phyloP scores from a whole-genome alignment of 2,797 vertebrate genomes.

The Miichthys miiuy region DNA sequence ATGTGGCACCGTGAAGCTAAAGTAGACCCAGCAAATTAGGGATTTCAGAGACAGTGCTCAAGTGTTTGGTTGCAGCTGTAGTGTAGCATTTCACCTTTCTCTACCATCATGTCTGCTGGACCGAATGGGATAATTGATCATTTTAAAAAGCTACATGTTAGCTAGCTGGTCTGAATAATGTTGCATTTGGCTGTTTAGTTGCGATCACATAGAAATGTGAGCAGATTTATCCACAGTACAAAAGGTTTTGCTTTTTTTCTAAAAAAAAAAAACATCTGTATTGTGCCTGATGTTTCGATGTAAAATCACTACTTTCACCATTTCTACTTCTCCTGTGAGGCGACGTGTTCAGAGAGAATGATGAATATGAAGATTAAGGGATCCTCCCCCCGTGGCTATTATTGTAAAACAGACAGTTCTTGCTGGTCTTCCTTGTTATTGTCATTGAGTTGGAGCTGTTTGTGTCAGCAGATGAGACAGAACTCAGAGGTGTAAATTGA shows the following conservation, averaged over 20 bases:
- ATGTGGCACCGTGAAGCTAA: not conserved
- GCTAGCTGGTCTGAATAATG: not conserved
- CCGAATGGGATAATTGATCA: not conserved
- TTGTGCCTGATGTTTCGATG: not conserved
- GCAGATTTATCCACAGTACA: not conserved
- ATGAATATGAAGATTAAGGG: not conserved
- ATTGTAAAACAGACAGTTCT: not conserved
- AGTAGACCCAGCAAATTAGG: not conserved
- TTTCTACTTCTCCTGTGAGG: not conserved
- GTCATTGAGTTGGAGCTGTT: not conserved
- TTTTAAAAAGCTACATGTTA: not conserved
- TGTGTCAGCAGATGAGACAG: too few species aligned
- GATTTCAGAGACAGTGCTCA: slow-evolving; percentile 8
- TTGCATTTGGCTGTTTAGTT: not conserved
- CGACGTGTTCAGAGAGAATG: not conserved
- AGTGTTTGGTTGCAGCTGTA: not conserved
- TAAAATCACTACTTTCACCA: not conserved
- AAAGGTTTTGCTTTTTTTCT: not conserved
- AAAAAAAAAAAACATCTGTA: not conserved
- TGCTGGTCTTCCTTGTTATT: not conserved
- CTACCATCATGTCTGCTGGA: not conserved
- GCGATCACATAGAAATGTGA: not conserved
- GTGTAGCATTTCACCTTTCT: not conserved
- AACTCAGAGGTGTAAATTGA: too few species aligned
- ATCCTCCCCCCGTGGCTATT: not conserved